Evolutionary conservation across 1,140 invertebrate genomes (phyloP).

Genomic region (Caligus rogercresseyi): DNA sequence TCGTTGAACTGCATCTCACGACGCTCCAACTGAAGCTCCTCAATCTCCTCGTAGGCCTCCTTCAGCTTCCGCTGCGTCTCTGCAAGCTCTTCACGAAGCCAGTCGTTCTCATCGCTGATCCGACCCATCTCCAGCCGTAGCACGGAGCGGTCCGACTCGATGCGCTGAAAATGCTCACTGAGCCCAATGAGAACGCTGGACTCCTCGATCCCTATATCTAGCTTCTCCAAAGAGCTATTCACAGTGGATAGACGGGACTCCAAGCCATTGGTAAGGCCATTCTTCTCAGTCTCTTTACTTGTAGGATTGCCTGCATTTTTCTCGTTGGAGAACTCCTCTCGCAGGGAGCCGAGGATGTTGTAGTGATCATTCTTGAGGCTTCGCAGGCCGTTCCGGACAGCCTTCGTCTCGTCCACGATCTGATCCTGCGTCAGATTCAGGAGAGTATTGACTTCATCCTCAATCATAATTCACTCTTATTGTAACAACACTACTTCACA

Average conservation of each 20-base stretch:
- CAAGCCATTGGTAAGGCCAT: not conserved
- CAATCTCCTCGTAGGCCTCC: constrained; percentile 1
- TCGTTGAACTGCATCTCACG: constrained; percentile 11
- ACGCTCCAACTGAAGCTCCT: constrained; percentile 7
- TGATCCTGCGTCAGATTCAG: constrained; percentile 5
- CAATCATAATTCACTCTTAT: no score
- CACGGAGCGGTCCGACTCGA: constrained; percentile 11
- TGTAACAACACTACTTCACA: no score
- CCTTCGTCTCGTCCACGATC: constrained; percentile 9
- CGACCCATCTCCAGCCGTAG: constrained; percentile 12
- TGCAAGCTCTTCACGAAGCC: constrained; percentile 18
- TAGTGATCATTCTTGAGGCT: constrained; percentile 11
- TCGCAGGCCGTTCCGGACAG: constrained; percentile 7
- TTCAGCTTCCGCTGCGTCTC: constrained; percentile 17
- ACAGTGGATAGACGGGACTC: constrained; percentile 10
- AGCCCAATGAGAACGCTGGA: constrained; percentile 9
- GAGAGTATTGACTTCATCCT: no score
- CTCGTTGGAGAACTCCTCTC: constrained; percentile 6
- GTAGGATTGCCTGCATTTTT: not conserved
- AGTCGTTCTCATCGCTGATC: constrained; percentile 19
- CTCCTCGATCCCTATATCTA: constrained; percentile 17
- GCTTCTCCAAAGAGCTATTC: constrained; percentile 7
- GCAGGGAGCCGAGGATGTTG: not conserved
- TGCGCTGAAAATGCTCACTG: constrained; percentile 11
- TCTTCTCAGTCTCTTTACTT: not conserved